Percentiles rank a stretch among this genome's conserved stretches.
These are phyloP conservation scores for Ciona savignyi DNA, from an alignment of 23 tunicate species.

Conservation along the genomic window DNA sequence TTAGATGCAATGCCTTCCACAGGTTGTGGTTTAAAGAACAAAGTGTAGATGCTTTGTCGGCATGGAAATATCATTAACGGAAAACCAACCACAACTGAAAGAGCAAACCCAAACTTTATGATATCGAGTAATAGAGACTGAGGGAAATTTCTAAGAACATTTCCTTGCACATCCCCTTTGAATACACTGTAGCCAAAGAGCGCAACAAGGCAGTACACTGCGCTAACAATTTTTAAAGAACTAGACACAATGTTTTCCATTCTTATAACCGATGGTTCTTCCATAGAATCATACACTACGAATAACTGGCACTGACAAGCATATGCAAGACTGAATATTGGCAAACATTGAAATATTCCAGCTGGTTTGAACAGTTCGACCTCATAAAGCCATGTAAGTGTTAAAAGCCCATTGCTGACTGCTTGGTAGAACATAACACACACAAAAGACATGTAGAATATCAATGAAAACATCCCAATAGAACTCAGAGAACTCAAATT, in stretches of 20 bases:
- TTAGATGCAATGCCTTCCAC: slow-evolving; percentile 65
- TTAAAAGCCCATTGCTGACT: slow-evolving; percentile 60
- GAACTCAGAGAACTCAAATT: slow-evolving; percentile 55
- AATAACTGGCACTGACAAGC: slow-evolving; percentile 96
- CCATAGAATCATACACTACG: slow-evolving; percentile 86
- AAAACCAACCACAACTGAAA: slow-evolving; percentile 94
- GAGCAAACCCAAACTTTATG: slow-evolving; percentile 88
- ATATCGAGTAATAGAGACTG: slow-evolving; percentile 46
- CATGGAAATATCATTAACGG: slow-evolving; percentile 97
- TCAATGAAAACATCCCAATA: slow-evolving; percentile 66
- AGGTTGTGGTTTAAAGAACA: slow-evolving; percentile 73
- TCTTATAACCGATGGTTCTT: slow-evolving; percentile 59
- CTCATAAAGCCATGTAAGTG: slow-evolving; percentile 54
- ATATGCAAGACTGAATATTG: slow-evolving; percentile 88
- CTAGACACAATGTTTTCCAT: slow-evolving; percentile 66
- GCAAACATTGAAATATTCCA: slow-evolving; percentile 86
- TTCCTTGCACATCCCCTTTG: slow-evolving; percentile 56
- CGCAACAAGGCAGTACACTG: slow-evolving; percentile 77
- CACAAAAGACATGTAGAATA: slow-evolving; percentile 64
- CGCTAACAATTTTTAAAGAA: slow-evolving; percentile 70
- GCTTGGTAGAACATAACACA: slow-evolving; percentile 66
- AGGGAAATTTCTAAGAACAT: slow-evolving; percentile 71
- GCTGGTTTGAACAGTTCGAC: slow-evolving; percentile 53
- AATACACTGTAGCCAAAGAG: slow-evolving; percentile 77
- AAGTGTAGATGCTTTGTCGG: slow-evolving; percentile 82